Evolutionary conservation across 2,113 vertebrate genomes (phyloP), one percentile per base, ranked within the genome.

Genomic region (Oriolus oriolus): DNA sequence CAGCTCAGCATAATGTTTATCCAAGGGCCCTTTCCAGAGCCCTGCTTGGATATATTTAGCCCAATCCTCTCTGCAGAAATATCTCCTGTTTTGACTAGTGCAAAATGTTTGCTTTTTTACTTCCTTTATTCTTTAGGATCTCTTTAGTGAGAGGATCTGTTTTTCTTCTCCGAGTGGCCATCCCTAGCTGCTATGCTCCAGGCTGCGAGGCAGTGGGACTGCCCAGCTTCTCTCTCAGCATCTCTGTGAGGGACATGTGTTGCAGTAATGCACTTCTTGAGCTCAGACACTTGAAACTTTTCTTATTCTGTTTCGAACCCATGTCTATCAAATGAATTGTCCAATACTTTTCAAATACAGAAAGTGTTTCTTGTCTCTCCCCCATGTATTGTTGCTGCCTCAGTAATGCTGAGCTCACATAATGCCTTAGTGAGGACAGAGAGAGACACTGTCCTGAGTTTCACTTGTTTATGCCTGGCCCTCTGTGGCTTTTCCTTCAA

Each of bases 191-290:
- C 54, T 33, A 14, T 39, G 49, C 35, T 49, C 15, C 39, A 49
- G 33, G 15, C 3, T 13, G 35, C 0, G 0, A 80, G 45, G 33
- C 21, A 50, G 3, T 10, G 14, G 42, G 35, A 24, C n/a, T 27
- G 50, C 41, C 30, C 59, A 69, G 37, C 53, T 92, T 61, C 41
- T 41, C 63, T 30, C 39, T 24, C 13, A 22, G 54, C 16, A 9
- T 3, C 41, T 45, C 4, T n/a, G 28, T 24, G 16, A 70, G 60
- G 9, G 13, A 3, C 11, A 3, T 16, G 15, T 1, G 0, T 11
- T 65, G 33, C 16, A 30, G 16, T 23, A 31, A 35, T 23, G 26
- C 2, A 7, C 63, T 45, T n/a, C 54, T 80, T 39, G 27, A 33
- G 17, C 59, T 92, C 79, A 35, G 74, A 77, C 31, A 7, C 15